These are phyloP conservation scores for Characodon lateralis DNA, from an alignment of 2,797 vertebrate species.

Conservation along the genomic window DNA sequence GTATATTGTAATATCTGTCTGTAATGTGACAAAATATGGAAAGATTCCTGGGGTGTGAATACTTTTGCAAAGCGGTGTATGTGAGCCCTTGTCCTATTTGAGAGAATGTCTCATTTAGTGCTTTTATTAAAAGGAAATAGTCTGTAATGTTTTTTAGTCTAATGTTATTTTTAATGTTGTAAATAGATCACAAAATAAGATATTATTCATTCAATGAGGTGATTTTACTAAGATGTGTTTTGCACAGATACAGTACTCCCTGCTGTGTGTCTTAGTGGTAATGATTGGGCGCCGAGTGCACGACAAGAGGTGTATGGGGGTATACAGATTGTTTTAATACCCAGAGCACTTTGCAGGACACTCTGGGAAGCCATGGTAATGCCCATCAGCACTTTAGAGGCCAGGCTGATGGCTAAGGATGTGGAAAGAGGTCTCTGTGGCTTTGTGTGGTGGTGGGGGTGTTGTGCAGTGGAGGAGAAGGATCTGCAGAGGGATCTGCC, in stretches of 20 bases:
- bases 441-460: constrained; percentile 59
- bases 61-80: neutral
- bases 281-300: constrained; percentile 19
- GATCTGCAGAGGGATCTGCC: constrained; percentile 73
- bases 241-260: constrained; percentile 27
- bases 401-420: constrained; percentile 71
- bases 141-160: neutral
- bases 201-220: constrained; percentile 37
- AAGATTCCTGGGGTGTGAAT: neutral
- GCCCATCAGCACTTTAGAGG: constrained; percentile 75
- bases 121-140: neutral
- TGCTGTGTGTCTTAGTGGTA: constrained; percentile 23
- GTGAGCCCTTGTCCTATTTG: neutral
- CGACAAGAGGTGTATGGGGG: constrained; percentile 11
- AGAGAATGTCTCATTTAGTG: neutral
- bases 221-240: constrained; percentile 40
- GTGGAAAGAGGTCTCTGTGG: constrained; percentile 71
- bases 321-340: constrained; percentile 30
- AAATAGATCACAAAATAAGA: neutral
- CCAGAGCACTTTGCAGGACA: constrained; percentile 70
- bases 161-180: neutral
- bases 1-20: neutral
- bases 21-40: neutral
- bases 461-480: constrained; percentile 57
- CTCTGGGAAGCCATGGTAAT: constrained; percentile 71